phyloP scores from a whole-genome alignment of 1,140 invertebrate species.

The Penaeus chinensis region DNA sequence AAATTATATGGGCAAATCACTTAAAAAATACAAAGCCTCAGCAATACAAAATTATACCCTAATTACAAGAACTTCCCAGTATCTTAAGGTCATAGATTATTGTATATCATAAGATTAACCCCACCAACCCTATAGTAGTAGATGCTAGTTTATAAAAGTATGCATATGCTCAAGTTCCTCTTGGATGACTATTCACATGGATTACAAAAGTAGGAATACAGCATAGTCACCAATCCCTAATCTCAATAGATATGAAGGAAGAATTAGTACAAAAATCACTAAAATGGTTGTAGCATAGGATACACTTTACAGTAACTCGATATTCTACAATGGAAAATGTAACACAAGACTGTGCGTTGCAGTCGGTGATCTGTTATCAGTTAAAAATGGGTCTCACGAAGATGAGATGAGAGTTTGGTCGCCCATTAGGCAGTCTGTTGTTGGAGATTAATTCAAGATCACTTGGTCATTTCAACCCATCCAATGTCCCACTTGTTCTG shows the following conservation, averaged over 20 bases:
- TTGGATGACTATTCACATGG: constrained; percentile 28
- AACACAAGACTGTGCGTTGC: too few species aligned
- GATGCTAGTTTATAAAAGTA: constrained; percentile 31
- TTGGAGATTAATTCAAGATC: too few species aligned
- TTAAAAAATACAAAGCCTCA: constrained; percentile 35
- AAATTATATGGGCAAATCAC: constrained; percentile 31
- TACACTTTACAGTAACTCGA: too few species aligned
- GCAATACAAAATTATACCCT: constrained; percentile 38
- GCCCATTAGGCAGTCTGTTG: too few species aligned
- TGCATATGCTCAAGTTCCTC: constrained; percentile 5
- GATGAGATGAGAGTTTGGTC: too few species aligned
- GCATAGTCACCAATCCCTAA: constrained; percentile 30
- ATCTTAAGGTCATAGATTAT: constrained; percentile 7
- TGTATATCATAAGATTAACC: constrained; percentile 7
- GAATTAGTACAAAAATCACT: constrained; percentile 22
- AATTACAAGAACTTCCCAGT: constrained; percentile 21
- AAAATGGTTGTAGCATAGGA: neutral
- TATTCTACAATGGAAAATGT: too few species aligned
- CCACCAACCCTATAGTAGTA: neutral
- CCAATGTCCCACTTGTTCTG: too few species aligned
- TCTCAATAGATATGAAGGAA: constrained; percentile 29
- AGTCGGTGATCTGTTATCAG: too few species aligned
- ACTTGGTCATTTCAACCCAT: too few species aligned
- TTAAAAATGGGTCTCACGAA: too few species aligned
- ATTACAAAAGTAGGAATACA: constrained; percentile 35